Evolutionary conservation across 2,113 vertebrate genomes (phyloP).

Genomic region (Upupa epops): DNA sequence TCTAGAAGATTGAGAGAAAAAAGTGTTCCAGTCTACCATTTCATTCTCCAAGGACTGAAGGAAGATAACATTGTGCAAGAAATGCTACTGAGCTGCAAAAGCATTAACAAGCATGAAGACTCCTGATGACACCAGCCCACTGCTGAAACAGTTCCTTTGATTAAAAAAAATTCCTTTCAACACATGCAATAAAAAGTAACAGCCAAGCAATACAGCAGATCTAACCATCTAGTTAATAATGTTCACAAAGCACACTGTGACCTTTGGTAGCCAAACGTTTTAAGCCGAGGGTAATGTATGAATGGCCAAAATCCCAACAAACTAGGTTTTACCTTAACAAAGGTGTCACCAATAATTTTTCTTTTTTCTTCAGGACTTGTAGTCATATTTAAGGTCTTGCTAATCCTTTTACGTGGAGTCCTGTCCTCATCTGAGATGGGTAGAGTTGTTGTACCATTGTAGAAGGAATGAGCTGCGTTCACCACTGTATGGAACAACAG

Average conservation of each 20-base stretch:
- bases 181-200: background rate
- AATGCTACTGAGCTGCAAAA: background rate
- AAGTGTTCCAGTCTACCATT: rapidly evolving
- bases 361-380: conserved; percentile 98
- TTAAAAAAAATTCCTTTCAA: background rate
- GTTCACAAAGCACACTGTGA: background rate
- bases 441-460: conserved; percentile 96
- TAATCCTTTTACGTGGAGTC: conserved; percentile 96
- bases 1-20: conserved; percentile 67
- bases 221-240: background rate
- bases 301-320: too few species aligned
- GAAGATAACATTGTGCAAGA: background rate
- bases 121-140: background rate
- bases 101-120: background rate
- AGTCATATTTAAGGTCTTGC: conserved; percentile 98
- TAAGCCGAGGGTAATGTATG: background rate
- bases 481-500: conserved; percentile 82
- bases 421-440: conserved; percentile 98
- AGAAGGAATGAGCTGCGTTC: conserved; percentile 97
- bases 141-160: background rate
- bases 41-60: background rate
- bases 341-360: conserved; percentile 98
- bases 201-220: background rate
- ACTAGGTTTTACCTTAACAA: conserved; percentile 86
- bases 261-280: background rate